Base-by-base conservation (phyloP, 2,888 invertebrate genomes). In the Atrina japonica region DNA sequence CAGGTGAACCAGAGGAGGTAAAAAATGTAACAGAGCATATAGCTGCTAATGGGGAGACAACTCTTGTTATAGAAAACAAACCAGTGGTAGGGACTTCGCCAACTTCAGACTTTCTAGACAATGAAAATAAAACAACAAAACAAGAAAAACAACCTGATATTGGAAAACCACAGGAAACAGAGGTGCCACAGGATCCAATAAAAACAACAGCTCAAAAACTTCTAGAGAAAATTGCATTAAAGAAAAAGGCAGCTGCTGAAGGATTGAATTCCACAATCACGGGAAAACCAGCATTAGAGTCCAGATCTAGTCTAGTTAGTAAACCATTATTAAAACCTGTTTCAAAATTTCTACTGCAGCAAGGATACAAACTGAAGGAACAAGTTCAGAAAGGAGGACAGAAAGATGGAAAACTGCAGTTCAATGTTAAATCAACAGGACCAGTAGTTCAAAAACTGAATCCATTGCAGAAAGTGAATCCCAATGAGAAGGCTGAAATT, bases 61-160 rank as follows among this genome's bases (percentile, higher is more conserved):
- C 49, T 16, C 49, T 61, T 18, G 43, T 61, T 11, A 47, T 61
- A 14, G 61, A 47, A 14, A 49, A 27, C 18, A 61, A 45, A 5
- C 61, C 61, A 18, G 14, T 49, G n/a, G 68, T 68, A n/a, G 68
- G 68, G 16, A 59, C 53, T 23, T 68, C 68, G 53, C 68, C 68
- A 53, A 55, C 68, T 55, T 53, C 52, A 30, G 52, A 52, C 49
- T 21, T 56, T 40, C 3, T 61, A 14, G 61, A 61, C n/a, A 27
- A 16, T 16, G 60, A 29, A n/a, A n/a, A n/a, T n/a, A n/a, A n/a
- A n/a, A n/a, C n/a, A n/a, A 45, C 6, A 21, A 60, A 45, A 43
- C 23, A 60, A 27, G 60, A 43, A 30, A 56, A 56, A 56, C n/a
- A 7, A 23, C 23, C 18, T 16, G 40, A 56, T 6, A 18, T 16